Evolutionary conservation across 2,888 invertebrate species (phyloP).

Genomic region (Cephus rjabovi): DNA sequence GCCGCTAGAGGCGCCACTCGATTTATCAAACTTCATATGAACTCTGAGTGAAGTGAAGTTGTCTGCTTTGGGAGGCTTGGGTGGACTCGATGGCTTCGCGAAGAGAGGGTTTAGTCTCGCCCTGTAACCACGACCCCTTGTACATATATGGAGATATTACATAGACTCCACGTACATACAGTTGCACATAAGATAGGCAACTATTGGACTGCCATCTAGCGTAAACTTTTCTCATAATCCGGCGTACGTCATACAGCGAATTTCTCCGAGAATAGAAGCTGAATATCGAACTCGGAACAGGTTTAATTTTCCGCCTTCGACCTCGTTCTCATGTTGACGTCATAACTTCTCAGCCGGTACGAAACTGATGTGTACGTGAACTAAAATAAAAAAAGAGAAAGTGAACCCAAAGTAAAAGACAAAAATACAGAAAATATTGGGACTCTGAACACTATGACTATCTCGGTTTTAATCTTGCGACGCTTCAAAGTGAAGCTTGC

Average conservation of each 20-base stretch:
- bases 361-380: neutral
- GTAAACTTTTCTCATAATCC: neutral
- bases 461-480: neutral
- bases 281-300: neutral
- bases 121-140: neutral
- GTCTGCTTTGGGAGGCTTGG: neutral
- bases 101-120: conserved; percentile 1
- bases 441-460: neutral
- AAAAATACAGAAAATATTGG: neutral
- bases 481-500: neutral
- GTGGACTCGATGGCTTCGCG: neutral
- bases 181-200: neutral
- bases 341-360: neutral
- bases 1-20: neutral
- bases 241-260: neutral
- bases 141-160: neutral
- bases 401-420: neutral
- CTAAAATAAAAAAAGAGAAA: neutral
- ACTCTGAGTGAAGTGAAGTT: neutral
- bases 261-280: neutral
- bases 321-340: neutral
- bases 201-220: neutral
- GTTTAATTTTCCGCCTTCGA: neutral
- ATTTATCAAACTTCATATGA: conserved; percentile 5
- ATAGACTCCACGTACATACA: neutral